Conservation (phyloP, 2,888 invertebrate species). For the Aleiodes alternator region DNA sequence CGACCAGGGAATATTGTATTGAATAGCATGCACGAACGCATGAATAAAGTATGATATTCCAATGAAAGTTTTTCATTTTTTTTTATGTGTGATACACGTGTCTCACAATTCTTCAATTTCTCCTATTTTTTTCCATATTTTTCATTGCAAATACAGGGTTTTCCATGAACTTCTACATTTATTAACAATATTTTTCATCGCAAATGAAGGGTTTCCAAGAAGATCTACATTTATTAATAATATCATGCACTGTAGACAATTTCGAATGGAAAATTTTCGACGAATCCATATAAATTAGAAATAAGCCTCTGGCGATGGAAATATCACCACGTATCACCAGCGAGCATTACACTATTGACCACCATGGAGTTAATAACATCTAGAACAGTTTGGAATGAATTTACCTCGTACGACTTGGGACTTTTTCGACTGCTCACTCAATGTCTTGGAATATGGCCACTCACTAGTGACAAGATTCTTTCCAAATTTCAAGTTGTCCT, state of each 20-base stretch:
- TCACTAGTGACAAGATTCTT: not conserved
- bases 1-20: not conserved
- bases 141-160: not conserved
- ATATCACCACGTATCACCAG: not conserved
- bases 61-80: constrained; percentile 12
- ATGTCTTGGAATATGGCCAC: constrained; percentile 47
- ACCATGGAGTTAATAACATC: constrained; percentile 12
- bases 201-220: not conserved
- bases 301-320: not conserved
- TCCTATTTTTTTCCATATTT: not conserved
- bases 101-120: no score
- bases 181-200: not conserved
- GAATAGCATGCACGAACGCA: not conserved
- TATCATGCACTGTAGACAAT: not conserved
- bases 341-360: not conserved
- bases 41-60: not conserved
- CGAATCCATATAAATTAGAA: not conserved
- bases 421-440: constrained; percentile 35
- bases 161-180: not conserved
- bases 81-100: not conserved
- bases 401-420: constrained; percentile 43
- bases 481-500: constrained; percentile 34
- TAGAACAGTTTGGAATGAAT: not conserved
- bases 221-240: not conserved
- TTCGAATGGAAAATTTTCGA: not conserved